phyloP scores from a whole-genome alignment of 2,888 invertebrate genomes.

The Nomada lathburiana region DNA sequence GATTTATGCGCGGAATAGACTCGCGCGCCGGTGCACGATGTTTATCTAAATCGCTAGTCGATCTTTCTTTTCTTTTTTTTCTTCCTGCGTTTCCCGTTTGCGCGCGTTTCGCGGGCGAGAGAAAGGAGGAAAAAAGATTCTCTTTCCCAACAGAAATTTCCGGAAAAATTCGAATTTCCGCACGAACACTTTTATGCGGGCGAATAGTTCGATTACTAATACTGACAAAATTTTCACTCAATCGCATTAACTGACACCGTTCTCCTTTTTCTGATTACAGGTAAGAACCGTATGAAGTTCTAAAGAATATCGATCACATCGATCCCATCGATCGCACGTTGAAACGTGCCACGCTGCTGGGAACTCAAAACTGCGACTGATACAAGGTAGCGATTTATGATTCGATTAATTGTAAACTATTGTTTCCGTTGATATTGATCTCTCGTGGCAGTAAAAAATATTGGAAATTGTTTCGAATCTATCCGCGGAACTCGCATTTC shows the following conservation, averaged over 20 bases:
- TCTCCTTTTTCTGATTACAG: slow-evolving; percentile 54
- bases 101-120: too few relatives aligned
- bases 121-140: too few relatives aligned
- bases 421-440: background rate
- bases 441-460: background rate
- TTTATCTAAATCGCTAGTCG: slow-evolving; percentile 66
- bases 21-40: slow-evolving; percentile 45
- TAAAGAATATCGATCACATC: too few relatives aligned
- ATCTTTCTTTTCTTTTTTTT: slow-evolving; percentile 59
- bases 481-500: background rate
- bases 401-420: background rate
- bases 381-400: slow-evolving; percentile 6
- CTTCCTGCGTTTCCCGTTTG: background rate
- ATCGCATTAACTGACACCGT: background rate
- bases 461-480: background rate
- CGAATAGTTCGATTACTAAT: too few relatives aligned
- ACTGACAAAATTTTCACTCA: too few relatives aligned
- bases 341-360: background rate
- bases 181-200: too few relatives aligned
- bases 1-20: slow-evolving; percentile 65
- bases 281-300: slow-evolving; percentile 38
- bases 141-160: too few relatives aligned
- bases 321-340: background rate
- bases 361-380: background rate
- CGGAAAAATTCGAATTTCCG: too few relatives aligned